Percentiles rank a stretch among this genome's conserved stretches.
Evolutionary conservation across 2,797 vertebrate genomes (phyloP).

Genomic region (Notolepis coatsorum): DNA sequence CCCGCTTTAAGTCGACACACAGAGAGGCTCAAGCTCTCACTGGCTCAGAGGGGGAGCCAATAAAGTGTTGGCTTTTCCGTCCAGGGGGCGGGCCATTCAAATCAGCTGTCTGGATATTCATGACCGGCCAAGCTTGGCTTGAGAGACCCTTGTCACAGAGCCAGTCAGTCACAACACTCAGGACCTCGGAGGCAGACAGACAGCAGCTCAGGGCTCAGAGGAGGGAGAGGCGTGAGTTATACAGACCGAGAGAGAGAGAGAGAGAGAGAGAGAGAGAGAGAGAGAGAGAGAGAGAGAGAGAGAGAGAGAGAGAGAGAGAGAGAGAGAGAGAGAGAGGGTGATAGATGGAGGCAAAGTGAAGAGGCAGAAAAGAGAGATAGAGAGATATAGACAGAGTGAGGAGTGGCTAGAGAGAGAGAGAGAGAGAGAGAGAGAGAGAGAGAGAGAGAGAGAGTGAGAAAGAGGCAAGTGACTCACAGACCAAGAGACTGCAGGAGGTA

Average conservation of each 20-base stretch:
- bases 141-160: slow-evolving; percentile 61
- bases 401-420: background rate
- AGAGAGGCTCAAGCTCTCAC: slow-evolving; percentile 42
- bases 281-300: slow-evolving; percentile 32
- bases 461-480: background rate
- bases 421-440: slow-evolving; percentile 31
- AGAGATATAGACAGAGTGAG: too few species aligned
- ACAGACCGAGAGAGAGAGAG: slow-evolving; percentile 40
- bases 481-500: background rate
- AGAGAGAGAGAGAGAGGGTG: background rate
- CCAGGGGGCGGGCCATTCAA: slow-evolving; percentile 63
- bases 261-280: slow-evolving; percentile 41
- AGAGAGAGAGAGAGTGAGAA: slow-evolving; percentile 10
- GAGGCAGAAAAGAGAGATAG: background rate
- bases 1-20: slow-evolving; percentile 14
- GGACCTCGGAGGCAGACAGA: slow-evolving; percentile 54
- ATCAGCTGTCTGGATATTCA: slow-evolving; percentile 49
- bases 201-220: slow-evolving; percentile 32
- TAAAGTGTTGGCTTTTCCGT: slow-evolving; percentile 32
- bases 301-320: slow-evolving; percentile 53
- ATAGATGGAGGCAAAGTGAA: too few species aligned
- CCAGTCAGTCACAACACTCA: slow-evolving; percentile 59
- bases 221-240: slow-evolving; percentile 50
- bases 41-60: slow-evolving; percentile 65
- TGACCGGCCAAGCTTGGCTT: slow-evolving; percentile 48